Evolutionary conservation across 2,888 invertebrate species (phyloP), one percentile per base, ranked within the genome.

Genomic region (Vandiemenella viatica): DNA sequence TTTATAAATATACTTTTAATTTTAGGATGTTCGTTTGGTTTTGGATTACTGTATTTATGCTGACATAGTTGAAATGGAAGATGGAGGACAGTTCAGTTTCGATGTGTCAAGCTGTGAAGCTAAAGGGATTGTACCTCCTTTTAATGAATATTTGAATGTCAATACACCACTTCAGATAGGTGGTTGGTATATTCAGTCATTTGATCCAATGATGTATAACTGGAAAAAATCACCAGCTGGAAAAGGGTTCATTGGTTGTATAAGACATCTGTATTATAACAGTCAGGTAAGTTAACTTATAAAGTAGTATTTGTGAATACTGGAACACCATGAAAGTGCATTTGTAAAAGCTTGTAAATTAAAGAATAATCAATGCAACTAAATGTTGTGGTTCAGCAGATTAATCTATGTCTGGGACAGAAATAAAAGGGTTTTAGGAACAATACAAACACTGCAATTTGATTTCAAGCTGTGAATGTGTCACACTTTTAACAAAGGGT

Each of bases 251-350:
- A 66, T 68, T 53, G 78, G 78, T 6, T 78, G 78, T 61, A 67
- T 79, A 41, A 66, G 72, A 53, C 75, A 78, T 57, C 61, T 78
- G 22, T 61, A 72, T 48, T 74, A 76, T 55, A 75, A 77, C 60
- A 73, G 73, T 58, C 63, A 65, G 55, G 61, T 62, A 54, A 40
- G 46, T 37, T 44, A 3, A 5, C n/a, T n/a, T 37, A n/a, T n/a
- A n/a, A n/a, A n/a, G n/a, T n/a, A n/a, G n/a, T n/a, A n/a, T n/a
- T n/a, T n/a, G n/a, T n/a, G n/a, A n/a, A n/a, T n/a, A n/a, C n/a
- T n/a, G n/a, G n/a, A n/a, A n/a, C n/a, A n/a, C n/a, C n/a, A n/a
- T n/a, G n/a, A n/a, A n/a, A n/a, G n/a, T n/a, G n/a, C n/a, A n/a
- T n/a, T n/a, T n/a, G n/a, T n/a, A n/a, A n/a, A n/a, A n/a, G n/a